phyloP scores from a whole-genome alignment of 2,888 invertebrate species.

The Aphodius sticticus region DNA sequence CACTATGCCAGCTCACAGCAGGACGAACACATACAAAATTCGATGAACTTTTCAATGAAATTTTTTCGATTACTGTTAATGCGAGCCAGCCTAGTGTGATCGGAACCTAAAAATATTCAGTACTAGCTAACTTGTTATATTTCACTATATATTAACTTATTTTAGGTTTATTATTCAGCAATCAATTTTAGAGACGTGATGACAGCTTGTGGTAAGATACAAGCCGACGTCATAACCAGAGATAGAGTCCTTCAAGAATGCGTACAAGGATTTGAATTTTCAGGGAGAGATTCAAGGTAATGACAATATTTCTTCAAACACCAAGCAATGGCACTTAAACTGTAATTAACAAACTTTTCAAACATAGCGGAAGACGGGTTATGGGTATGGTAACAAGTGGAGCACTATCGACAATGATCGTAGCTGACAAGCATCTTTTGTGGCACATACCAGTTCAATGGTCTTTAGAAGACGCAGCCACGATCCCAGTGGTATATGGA shows the following conservation, averaged over 20 bases:
- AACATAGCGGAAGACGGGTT: slow-evolving; percentile 65
- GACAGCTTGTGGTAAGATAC: slow-evolving; percentile 90
- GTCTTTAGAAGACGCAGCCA: slow-evolving; percentile 78
- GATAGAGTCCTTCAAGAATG: slow-evolving; percentile 71
- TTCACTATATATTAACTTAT: slow-evolving; percentile 57
- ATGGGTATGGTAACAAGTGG: slow-evolving; percentile 71
- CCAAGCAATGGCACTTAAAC: neutral
- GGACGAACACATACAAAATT: no score
- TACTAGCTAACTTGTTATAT: neutral
- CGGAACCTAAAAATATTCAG: neutral
- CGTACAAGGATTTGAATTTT: slow-evolving; percentile 74
- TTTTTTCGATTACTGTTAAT: neutral
- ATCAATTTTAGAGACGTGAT: slow-evolving; percentile 96
- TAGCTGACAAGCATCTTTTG: slow-evolving; percentile 63
- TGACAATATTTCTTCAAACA: neutral
- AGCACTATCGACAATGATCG: slow-evolving; percentile 69
- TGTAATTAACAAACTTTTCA: slow-evolving; percentile 18
- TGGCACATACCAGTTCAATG: slow-evolving; percentile 78
- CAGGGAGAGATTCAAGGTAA: slow-evolving; percentile 63
- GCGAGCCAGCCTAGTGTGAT: no score
- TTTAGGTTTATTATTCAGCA: slow-evolving; percentile 76
- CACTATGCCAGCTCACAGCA: neutral
- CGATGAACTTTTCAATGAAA: neutral
- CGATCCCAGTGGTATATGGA: slow-evolving; percentile 78
- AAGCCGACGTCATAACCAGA: slow-evolving; percentile 80